Evolutionary conservation across 53 echinoderm and acorn worm species (phyloP), one percentile per base, ranked within the genome.

Genomic region (Henricia sp.): DNA sequence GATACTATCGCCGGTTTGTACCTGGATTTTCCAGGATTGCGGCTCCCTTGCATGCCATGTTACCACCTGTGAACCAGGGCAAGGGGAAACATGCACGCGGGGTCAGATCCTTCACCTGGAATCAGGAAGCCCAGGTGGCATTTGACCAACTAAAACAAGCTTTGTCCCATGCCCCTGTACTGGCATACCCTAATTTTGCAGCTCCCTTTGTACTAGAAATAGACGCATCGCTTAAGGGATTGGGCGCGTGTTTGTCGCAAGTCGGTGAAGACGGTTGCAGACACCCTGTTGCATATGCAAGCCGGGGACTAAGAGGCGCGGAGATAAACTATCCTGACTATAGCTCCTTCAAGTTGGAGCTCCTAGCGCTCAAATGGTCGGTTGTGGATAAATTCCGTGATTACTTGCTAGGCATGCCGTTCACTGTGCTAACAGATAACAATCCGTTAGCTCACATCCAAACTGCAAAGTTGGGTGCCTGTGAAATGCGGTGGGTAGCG

Each of bases 171-270:
- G 50, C 75, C 6, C 92, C 89, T 32, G 80, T 92, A 21, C 75
- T 89, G 86, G 73, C 91, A 1, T 87, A 72, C 51, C 87, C 87
- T 53, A 62, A 83, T 67, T 86, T 82, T 24, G 30, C 55, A 12
- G 1, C 35, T 41, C 92, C 92, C 1, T 92, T 85, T 57, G 53
- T 77, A 27, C 82, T 91, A 5, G 82, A 91, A 40, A 91, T 87
- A 3, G 68, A 87, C 52, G 91, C 91, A 36, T 87, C 91, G 34
- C 56, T 66, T 28, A 74, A 87, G 19, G 91, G 91, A 10, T 50
- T 91, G 33, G 91, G 88, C 4, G 91, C 91, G 4, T 88, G 88
- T 5, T 67, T 88, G 50, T 74, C 82, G 50, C 91, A 91, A 76
- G 51, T 16, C 3, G 27, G 59, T 11, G 60, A 74, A 21, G 77